Evolutionary conservation across 2,888 invertebrate genomes (phyloP), one percentile per base, ranked within the genome.

Genomic region (Hoplodrina blanda): DNA sequence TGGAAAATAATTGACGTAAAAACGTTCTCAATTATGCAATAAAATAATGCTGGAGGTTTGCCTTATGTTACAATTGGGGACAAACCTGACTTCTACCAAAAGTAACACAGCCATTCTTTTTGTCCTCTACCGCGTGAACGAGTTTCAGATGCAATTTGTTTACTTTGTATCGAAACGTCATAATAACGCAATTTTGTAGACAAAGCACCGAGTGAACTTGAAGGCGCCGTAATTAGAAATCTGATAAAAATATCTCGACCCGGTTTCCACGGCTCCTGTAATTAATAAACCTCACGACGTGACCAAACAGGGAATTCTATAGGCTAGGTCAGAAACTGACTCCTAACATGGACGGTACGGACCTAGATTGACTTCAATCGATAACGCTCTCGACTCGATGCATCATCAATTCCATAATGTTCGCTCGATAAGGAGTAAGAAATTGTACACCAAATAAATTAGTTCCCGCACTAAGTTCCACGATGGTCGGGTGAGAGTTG

Each of bases 1-100:
- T 81, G 86, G 87, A 88, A 91, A 91, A 92, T 94, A 94, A 95
- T 93, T 94, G 94, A 92, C 91, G 88, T 92, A 90, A 93, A 93
- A 94, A 92, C 88, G 83, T 81, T 87, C 75, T 84, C 89, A 89
- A 90, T 91, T 92, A 91, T 89, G 88, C 91, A 91, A 91, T 91
- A 91, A 92, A 94, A 91, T 93, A 91, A 92, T 91, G 88, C 84
- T 83, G 78, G 84, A 82, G 83, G 80, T 79, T 86, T 71, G 85
- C 92, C 92, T 88, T 94, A 91, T 90, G 91, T 82, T 80, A 80
- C 83, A 81, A 85, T 85, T 81, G 81, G 73, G 73, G 81, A 85
- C 85, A 80, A 86, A 88, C 78, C 80, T 77, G 72, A 76, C 80
- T 70, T 68, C 84, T 82, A 87, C 87, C 90, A 88, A 91, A 92